A percentile compares a stretch with the other conserved stretches of the same genome.
phyloP scores from a whole-genome alignment of 2,888 invertebrate genomes.

The Ennomos quercinarius region DNA sequence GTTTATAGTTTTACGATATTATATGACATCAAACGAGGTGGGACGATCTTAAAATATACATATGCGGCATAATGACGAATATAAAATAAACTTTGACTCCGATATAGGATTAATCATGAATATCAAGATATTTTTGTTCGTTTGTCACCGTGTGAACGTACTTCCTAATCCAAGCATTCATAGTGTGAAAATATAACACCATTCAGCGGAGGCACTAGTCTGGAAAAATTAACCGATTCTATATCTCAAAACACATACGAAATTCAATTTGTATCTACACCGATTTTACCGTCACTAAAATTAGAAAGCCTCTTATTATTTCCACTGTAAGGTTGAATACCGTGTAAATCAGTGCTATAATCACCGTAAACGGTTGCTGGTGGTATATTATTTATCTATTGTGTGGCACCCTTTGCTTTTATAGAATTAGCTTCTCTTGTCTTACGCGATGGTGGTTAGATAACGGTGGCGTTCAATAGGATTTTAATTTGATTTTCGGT shows the following conservation, averaged over 20 bases:
- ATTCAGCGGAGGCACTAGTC: conserved; percentile 77
- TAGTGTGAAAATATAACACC: conserved; percentile 58
- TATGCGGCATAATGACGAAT: not conserved
- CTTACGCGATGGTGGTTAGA: conserved; percentile 74
- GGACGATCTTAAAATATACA: conserved; percentile 7
- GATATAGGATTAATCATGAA: conserved; percentile 8
- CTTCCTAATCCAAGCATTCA: conserved; percentile 49
- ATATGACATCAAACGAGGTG: not conserved
- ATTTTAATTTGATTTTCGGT: conserved; percentile 67
- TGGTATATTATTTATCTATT: conserved; percentile 62
- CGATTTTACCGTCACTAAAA: conserved; percentile 21
- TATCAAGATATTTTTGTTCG: conserved; percentile 5
- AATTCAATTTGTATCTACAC: conserved; percentile 53
- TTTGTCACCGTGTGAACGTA: conserved; percentile 36
- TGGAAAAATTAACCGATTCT: conserved; percentile 80
- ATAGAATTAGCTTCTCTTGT: conserved; percentile 71
- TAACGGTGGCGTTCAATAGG: conserved; percentile 67
- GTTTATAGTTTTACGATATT: not conserved
- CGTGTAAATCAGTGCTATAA: conserved; percentile 21
- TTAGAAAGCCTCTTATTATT: conserved; percentile 35
- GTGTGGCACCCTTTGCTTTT: conserved; percentile 77
- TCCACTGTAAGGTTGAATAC: conserved; percentile 46
- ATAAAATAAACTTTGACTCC: conserved; percentile 5
- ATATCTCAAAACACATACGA: conserved; percentile 64
- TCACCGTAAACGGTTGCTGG: conserved; percentile 18